These are phyloP conservation scores for Lacerta viridis DNA, from an alignment of 2,797 vertebrate genomes.

Conservation along the genomic window DNA sequence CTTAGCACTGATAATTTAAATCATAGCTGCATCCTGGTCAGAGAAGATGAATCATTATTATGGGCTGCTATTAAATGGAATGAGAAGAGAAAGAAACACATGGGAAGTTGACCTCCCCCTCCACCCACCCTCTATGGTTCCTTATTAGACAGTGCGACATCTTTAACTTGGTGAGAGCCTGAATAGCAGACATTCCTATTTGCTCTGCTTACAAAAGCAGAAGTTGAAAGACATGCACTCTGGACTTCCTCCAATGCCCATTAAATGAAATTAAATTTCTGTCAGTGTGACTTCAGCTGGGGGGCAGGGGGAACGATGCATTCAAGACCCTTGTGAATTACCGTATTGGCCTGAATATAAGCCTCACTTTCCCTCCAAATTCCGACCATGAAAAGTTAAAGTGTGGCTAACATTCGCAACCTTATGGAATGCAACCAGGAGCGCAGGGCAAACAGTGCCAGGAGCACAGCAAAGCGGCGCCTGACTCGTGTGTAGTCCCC, in stretches of 20 bases:
- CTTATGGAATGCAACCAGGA: too few species aligned
- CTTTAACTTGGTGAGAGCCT: slow-evolving; percentile 10
- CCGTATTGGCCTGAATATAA: too few species aligned
- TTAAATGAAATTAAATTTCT: slow-evolving; percentile 38
- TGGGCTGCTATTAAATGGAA: slow-evolving; percentile 49
- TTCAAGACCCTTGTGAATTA: slow-evolving; percentile 28
- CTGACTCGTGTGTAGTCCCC: too few species aligned
- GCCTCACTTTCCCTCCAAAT: too few species aligned
- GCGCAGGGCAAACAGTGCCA: too few species aligned
- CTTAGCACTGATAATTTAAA: slow-evolving; percentile 44
- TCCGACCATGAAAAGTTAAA: too few species aligned
- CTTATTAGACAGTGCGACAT: not conserved
- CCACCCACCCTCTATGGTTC: not conserved
- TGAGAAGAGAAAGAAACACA: slow-evolving; percentile 16
- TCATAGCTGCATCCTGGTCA: slow-evolving; percentile 37
- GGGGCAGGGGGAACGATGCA: slow-evolving; percentile 6
- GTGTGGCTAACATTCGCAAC: too few species aligned
- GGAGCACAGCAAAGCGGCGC: too few species aligned
- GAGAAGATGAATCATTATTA: slow-evolving; percentile 26
- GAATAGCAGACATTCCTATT: slow-evolving; percentile 51
- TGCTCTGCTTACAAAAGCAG: slow-evolving; percentile 45
- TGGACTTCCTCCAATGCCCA: not conserved
- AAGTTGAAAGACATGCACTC: slow-evolving; percentile 37
- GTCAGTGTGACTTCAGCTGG: not conserved
- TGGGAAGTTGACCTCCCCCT: not conserved